These are phyloP conservation scores for Cordylochernes scorpioides DNA, from an alignment of 2,888 invertebrate genomes.

Conservation along the genomic window DNA sequence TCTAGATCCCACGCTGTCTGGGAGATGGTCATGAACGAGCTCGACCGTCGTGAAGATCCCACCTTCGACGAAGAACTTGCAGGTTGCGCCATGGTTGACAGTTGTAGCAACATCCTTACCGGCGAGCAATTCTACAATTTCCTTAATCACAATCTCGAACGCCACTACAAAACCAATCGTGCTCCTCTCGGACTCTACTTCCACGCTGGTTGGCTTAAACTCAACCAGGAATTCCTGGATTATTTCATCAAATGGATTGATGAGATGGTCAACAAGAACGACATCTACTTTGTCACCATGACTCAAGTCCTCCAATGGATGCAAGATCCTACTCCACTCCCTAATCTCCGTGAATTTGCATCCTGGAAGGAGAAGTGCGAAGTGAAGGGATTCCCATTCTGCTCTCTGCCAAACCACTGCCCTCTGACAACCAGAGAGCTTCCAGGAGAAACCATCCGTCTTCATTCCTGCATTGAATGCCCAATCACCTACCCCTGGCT, in stretches of 20 bases:
- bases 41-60: too few relatives aligned
- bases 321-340: constrained; percentile 70
- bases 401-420: constrained; percentile 70
- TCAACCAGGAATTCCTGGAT: constrained; percentile 68
- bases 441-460: constrained; percentile 65
- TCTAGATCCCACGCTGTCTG: constrained; percentile 61
- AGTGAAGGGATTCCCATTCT: constrained; percentile 75
- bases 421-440: constrained; percentile 55
- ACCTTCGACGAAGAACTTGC: too few relatives aligned
- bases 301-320: too few relatives aligned
- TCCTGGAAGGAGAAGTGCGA: too few relatives aligned
- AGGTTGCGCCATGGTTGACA: too few relatives aligned
- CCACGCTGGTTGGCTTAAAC: constrained; percentile 77
- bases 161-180: too few relatives aligned
- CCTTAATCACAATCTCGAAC: constrained; percentile 76
- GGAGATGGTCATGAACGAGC: constrained; percentile 89
- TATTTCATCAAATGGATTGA: constrained; percentile 74
- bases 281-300: constrained; percentile 76
- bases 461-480: constrained; percentile 86
- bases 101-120: constrained; percentile 68
- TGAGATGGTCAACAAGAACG: constrained; percentile 61
- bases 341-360: constrained; percentile 60
- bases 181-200: constrained; percentile 50
- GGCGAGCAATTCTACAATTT: constrained; percentile 60
- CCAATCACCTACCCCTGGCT: constrained; percentile 87